A percentile compares a stretch with the other conserved stretches of the same genome.
Conservation (phyloP, 1,140 invertebrate genomes). For the Hesperophylax magnus region DNA sequence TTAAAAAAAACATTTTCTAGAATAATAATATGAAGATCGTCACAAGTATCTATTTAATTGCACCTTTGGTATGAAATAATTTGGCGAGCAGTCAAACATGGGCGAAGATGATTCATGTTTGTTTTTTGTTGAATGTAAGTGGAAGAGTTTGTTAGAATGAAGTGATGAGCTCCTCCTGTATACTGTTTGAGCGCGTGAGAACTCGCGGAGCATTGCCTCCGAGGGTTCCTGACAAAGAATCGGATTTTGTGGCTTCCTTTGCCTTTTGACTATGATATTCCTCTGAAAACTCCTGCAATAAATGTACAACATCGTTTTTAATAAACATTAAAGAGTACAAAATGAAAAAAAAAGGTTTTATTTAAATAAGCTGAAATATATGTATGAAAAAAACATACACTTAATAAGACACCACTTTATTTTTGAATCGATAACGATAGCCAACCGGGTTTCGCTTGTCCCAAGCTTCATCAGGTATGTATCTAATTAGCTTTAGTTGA, state of each 20-base stretch:
- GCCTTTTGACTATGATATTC: slow-evolving; percentile 79
- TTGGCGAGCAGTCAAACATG: background rate
- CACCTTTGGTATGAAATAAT: slow-evolving; percentile 14
- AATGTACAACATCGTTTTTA: slow-evolving; percentile 19
- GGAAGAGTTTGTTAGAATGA: slow-evolving; percentile 62
- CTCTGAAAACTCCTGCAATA: slow-evolving; percentile 79
- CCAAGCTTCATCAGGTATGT: too few relatives aligned
- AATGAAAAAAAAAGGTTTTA: slow-evolving; percentile 6
- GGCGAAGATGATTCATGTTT: background rate
- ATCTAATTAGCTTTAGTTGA: too few relatives aligned
- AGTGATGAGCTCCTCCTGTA: slow-evolving; percentile 84
- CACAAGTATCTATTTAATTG: slow-evolving; percentile 17
- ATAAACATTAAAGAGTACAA: slow-evolving; percentile 42
- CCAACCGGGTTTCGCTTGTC: too few relatives aligned
- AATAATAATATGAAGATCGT: slow-evolving; percentile 10
- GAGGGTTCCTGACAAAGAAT: slow-evolving; percentile 71
- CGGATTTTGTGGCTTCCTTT: slow-evolving; percentile 72
- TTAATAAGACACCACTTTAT: too few relatives aligned
- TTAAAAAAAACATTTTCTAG: slow-evolving; percentile 13
- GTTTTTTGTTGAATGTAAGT: too few relatives aligned
- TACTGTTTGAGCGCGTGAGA: slow-evolving; percentile 82
- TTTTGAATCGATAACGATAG: too few relatives aligned
- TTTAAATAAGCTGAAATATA: background rate
- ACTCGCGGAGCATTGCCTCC: slow-evolving; percentile 70
- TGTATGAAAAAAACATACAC: too few relatives aligned